Base-by-base conservation (phyloP, 2,888 invertebrate species). In the Pemphredon lugubris region DNA sequence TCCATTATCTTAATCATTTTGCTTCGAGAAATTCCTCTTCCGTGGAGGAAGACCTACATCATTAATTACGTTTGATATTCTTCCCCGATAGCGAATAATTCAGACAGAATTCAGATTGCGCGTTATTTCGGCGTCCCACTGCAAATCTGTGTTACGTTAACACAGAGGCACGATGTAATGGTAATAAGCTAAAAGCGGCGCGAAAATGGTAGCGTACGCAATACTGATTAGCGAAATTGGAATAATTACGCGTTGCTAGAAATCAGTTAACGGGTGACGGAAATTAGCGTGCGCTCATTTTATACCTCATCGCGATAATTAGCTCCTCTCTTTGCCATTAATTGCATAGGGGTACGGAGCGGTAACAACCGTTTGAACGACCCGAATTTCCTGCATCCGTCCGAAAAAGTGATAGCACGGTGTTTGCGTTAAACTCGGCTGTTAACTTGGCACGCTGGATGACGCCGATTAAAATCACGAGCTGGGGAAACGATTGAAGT, bases 231-330 rank as follows among this genome's bases (percentile, higher is more conserved):
- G 47, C 32, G 59, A 74, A 57, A 77, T 67, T 67, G 50, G 69
- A 64, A 73, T 74, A 77, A 77, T 77, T 77, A 60, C 53, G 50
- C 48, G 57, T 61, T 48, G 55, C 65, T 66, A 54, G 68, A 37
- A 66, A 63, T 53, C 59, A 77, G 74, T 77, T 77, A 77, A 66
- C 74, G 53, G 57, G 61, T 34, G 65, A 63, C 57, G 55, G 60
- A 68, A 68, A 74, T 77, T 77, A 77, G 68, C 67, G 60, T 16
- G 39, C 39, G 53, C 39, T 40, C 45, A 23, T 77, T 77, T 77
- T 77, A 66, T 48, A 59, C 51, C 53, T 65, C 60, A 53, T 71
- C 64, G 42, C 45, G 74, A 77, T 77, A 74, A 77, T 77, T 77
- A 77, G 61, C 57, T 60, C 57, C 30, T 53, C 77, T 71, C 71